phyloP scores from a whole-genome alignment of 2,888 invertebrate genomes.

The Eupithecia dodoneata region DNA sequence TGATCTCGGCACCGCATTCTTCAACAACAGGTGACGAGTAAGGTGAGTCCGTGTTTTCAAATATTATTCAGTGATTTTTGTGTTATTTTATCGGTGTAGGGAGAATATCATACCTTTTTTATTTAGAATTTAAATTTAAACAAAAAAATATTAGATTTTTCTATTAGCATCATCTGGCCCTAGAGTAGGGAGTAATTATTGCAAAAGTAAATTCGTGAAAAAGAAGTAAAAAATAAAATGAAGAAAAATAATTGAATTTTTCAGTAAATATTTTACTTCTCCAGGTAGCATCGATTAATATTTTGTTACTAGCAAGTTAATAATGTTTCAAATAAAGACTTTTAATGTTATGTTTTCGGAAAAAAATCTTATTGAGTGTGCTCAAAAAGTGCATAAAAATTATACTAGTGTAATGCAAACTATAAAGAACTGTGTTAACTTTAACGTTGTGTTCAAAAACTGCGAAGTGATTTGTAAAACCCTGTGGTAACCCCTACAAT shows the following conservation, averaged over 20 bases:
- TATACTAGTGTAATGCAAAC: background rate
- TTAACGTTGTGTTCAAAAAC: background rate
- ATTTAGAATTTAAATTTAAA: too few relatives aligned
- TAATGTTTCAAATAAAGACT: too few relatives aligned
- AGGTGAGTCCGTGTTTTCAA: slow-evolving; percentile 61
- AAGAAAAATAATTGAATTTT: too few relatives aligned
- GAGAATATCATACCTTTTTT: background rate
- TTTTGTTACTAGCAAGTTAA: too few relatives aligned
- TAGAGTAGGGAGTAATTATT: background rate
- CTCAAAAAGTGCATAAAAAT: background rate
- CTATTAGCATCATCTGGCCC: background rate
- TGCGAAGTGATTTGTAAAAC: background rate
- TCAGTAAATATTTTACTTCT: too few relatives aligned
- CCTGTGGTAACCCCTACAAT: background rate
- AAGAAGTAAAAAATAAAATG: too few relatives aligned
- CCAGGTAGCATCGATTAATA: too few relatives aligned
- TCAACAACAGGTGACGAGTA: slow-evolving; percentile 69
- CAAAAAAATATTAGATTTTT: background rate
- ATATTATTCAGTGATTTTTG: background rate
- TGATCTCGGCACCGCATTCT: slow-evolving; percentile 64
- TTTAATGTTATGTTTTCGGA: too few relatives aligned
- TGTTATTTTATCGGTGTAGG: background rate
- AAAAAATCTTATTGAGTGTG: too few relatives aligned
- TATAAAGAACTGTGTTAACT: background rate
- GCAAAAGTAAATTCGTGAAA: background rate